Base-by-base conservation (phyloP, 2,113 vertebrate genomes). In the Drymodes brunneopygia region DNA sequence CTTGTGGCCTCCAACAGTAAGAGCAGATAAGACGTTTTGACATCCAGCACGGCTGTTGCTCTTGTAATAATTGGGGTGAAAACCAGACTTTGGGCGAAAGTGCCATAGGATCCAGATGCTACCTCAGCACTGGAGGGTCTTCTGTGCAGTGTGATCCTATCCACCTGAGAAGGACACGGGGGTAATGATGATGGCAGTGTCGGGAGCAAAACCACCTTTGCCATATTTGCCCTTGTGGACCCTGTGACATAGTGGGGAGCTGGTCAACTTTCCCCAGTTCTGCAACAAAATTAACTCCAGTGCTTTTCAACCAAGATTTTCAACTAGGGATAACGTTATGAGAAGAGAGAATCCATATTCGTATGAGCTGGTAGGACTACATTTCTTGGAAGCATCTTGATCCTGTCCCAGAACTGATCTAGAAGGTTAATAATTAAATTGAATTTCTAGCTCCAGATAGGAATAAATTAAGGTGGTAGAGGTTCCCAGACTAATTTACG, bases 141-240 rank as follows among this genome's bases (percentile, higher is more conserved):
- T 50, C 16, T 58, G 9, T 0, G 0, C 2, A 9, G 6, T 1
- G 1, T 2, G 0, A 29, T 42, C 11, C 5, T 3, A 15, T 54
- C 27, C 0, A 2, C 2, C 2, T 0, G 0, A 35, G 11, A 38
- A 44, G 13, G 25, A 33, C 12, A 7, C 0, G 0, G 17, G 42
- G 12, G 21, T 3, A 2, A 11, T 18, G 47, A 17, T 2, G 3
- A 35, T 10, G 10, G 36, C 1, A 6, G 31, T 7, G 17, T 27
- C 0, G 0, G 12, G 20, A 83, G 57, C 11, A 64, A 72, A 72
- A n/a, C 15, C 28, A 4, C 20, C 10, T 56, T 57, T 28, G n/a
- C 1, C 1, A 7, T 10, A 22, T 13, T 71, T 6, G 2, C 9
- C 11, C 0, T 0, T 10, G 10, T 1, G 0, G 20, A 40, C 40